Conservation (phyloP, 2,797 vertebrate genomes). For the Chelonia mydas region DNA sequence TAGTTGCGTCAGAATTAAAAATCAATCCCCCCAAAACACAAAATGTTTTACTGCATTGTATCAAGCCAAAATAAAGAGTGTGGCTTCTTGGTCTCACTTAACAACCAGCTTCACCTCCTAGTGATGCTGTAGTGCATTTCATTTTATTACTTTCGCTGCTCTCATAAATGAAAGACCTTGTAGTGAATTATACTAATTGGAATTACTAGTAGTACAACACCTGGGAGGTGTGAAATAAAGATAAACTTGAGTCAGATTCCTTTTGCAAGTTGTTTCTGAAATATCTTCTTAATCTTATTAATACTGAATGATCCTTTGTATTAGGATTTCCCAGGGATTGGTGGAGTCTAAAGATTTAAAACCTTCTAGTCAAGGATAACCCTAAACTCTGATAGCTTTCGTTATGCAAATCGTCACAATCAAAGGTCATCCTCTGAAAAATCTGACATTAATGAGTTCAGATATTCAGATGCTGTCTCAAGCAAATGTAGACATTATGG, state of each 20-base stretch:
- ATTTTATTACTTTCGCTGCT: conserved; percentile 22
- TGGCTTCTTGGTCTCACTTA: neutral
- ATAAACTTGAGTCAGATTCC: conserved; percentile 11
- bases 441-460: conserved; percentile 51
- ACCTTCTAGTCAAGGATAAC: conserved; percentile 64
- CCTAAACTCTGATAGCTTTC: conserved; percentile 69
- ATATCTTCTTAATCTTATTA: conserved; percentile 52
- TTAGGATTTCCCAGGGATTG: conserved; percentile 63
- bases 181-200: conserved; percentile 44
- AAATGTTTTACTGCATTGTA: neutral
- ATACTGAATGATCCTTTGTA: conserved; percentile 50
- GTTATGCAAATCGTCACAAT: conserved; percentile 63
- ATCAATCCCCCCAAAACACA: neutral
- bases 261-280: conserved; percentile 60
- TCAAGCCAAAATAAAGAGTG: neutral
- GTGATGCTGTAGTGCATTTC: neutral
- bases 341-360: conserved; percentile 62
- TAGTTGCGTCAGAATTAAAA: conserved; percentile 2
- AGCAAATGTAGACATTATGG: neutral
- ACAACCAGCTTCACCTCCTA: neutral
- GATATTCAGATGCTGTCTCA: conserved; percentile 30
- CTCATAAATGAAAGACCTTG: neutral
- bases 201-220: conserved; percentile 11
- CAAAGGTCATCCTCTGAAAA: conserved; percentile 55
- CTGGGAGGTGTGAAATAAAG: conserved; percentile 8